phyloP scores from a whole-genome alignment of 2,888 invertebrate species.

The Spodoptera littoralis region DNA sequence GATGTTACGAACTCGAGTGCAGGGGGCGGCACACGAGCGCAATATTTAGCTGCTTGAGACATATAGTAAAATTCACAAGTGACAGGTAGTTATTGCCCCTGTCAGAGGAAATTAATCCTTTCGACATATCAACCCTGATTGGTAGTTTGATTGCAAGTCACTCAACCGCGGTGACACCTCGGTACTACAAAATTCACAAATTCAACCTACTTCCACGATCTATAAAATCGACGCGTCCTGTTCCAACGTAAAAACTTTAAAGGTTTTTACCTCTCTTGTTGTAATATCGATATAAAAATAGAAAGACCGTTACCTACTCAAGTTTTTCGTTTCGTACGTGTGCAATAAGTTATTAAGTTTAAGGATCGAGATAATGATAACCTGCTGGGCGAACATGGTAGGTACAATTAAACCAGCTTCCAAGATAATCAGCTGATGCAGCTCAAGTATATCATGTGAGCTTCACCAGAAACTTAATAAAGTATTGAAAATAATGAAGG shows the following conservation, averaged over 20 bases:
- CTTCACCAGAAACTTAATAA: conserved; percentile 29
- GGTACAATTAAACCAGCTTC: conserved; percentile 26
- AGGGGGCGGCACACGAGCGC: conserved; percentile 12
- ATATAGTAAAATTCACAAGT: conserved; percentile 20
- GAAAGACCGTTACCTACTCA: conserved; percentile 15
- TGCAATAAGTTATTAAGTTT: conserved; percentile 31
- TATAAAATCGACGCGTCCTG: not conserved
- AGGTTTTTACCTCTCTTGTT: not conserved
- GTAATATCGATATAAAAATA: conserved; percentile 14
- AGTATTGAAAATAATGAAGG: not conserved
- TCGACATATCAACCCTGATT: conserved; percentile 5
- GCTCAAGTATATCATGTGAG: not conserved
- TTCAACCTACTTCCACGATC: not conserved
- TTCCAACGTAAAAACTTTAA: not conserved
- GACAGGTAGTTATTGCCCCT: conserved; percentile 15
- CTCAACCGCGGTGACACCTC: not conserved
- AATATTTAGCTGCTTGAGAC: conserved; percentile 7
- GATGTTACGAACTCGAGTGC: not conserved
- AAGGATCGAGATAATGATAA: conserved; percentile 38
- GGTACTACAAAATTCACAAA: not conserved
- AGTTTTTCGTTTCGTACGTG: conserved; percentile 1
- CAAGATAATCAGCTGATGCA: conserved; percentile 32
- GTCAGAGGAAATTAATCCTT: conserved; percentile 32
- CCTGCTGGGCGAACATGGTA: conserved; percentile 40
- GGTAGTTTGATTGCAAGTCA: conserved; percentile 10